Evolutionary conservation across 1,140 invertebrate genomes (phyloP).

Genomic region (Apis laboriosa): DNA sequence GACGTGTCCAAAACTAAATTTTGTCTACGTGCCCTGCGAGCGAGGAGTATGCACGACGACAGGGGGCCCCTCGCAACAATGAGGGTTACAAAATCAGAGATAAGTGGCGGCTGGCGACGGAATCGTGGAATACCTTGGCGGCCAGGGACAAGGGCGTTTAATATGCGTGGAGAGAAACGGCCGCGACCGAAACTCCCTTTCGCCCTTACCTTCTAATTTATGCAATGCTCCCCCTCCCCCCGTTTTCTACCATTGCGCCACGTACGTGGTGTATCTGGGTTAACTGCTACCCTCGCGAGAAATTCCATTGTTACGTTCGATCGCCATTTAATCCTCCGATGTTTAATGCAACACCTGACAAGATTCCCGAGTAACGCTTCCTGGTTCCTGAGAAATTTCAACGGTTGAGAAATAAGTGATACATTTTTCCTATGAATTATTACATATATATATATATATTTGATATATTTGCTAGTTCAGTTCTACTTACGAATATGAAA

Average conservation of each 20-base stretch:
- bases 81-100: constrained; percentile 68
- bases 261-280: constrained; percentile 14
- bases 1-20: constrained; percentile 57
- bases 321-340: neutral
- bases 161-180: constrained; percentile 67
- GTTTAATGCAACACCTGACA: neutral
- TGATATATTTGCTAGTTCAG: too few species aligned
- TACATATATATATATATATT: too few species aligned
- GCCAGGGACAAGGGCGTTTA: constrained; percentile 64
- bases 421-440: too few species aligned
- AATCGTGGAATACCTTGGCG: constrained; percentile 61
- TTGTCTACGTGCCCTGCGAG: constrained; percentile 45
- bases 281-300: constrained; percentile 12
- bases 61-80: constrained; percentile 53
- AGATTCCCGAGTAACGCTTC: neutral
- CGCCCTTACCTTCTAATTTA: constrained; percentile 68
- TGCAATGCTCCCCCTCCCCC: constrained; percentile 34
- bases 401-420: too few species aligned
- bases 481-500: too few species aligned
- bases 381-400: too few species aligned
- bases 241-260: constrained; percentile 42
- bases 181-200: constrained; percentile 41
- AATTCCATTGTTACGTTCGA: neutral
- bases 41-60: constrained; percentile 45
- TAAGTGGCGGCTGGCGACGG: constrained; percentile 61